phyloP scores from a whole-genome alignment of 2,113 vertebrate species.

The Elephas maximus region DNA sequence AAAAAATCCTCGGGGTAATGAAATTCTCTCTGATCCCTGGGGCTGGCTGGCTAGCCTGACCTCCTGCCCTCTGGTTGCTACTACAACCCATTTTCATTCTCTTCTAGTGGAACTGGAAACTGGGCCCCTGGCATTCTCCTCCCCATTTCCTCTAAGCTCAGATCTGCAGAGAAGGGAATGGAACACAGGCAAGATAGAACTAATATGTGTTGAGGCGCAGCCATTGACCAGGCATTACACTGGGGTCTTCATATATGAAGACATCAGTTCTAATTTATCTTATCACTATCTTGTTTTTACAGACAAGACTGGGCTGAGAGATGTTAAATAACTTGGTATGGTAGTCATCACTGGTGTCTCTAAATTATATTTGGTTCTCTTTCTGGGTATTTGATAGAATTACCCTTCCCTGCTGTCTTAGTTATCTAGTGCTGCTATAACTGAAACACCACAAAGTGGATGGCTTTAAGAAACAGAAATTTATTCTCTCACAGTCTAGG shows the following conservation, averaged over 20 bases:
- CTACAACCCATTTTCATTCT: conserved; percentile 53
- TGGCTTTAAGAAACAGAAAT: no score
- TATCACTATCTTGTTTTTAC: neutral
- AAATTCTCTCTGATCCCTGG: neutral
- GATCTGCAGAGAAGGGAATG: neutral
- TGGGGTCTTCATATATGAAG: neutral
- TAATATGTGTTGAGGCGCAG: neutral
- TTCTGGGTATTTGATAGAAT: neutral
- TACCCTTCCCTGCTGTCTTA: neutral
- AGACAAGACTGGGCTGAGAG: neutral
- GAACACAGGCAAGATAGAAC: neutral
- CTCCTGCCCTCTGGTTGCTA: conserved; percentile 53
- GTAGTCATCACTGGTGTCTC: neutral
- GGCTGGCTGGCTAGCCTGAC: neutral
- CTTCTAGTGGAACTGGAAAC: conserved; percentile 58
- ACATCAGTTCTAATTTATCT: conserved; percentile 11
- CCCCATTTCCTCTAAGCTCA: conserved; percentile 18
- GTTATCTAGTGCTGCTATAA: neutral
- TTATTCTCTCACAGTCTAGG: no score
- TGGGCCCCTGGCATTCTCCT: neutral
- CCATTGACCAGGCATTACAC: neutral
- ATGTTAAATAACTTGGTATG: neutral
- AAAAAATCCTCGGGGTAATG: conserved; percentile 33
- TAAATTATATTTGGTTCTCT: neutral
- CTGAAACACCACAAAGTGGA: no score